Base-by-base conservation (phyloP, 2,888 invertebrate species). In the Andrena marginata region DNA sequence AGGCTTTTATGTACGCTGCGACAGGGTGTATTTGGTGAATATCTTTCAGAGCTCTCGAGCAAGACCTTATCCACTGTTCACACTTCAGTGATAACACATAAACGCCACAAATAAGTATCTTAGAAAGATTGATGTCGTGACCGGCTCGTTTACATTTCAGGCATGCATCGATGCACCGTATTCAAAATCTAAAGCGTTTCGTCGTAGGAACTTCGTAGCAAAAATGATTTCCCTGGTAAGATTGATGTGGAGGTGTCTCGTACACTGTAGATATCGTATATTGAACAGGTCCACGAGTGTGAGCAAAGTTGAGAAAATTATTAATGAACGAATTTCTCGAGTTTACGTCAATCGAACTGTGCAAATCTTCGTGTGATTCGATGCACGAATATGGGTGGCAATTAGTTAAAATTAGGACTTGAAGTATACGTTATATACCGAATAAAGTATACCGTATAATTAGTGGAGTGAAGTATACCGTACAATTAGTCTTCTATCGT, bases 101-200 rank as follows among this genome's bases (percentile, higher is more conserved):
- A 79, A 78, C 64, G 72, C 56, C 78, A 69, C 70, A 72, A 79
- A 73, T 73, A 73, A 79, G 59, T 73, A 77, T 69, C 69, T 60
- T 13, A 59, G 51, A 68, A 80, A 81, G 81, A 81, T 81, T 73
- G 73, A 79, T 78, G 80, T 80, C 67, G 71, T 4, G 48, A 20
- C 13, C 62, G 2, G 35, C 60, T 2, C 69, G 49, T 67, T 29
- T 51, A 80, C 54, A 31, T 49, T 31, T 23, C 20, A 13, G n/a
- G 29, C 29, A 31, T 10, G 20, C 54, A 48, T 48, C 62, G 35
- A 59, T 35, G 72, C 63, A 26, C 29, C 56, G 35, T 68, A 68
- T 80, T 78, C 68, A 68, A 71, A 72, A 80, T 80, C 51, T 67
- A 16, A 33, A 31, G 51, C 49, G 23, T 54, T 64, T 73, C 51